A percentile compares a stretch with the other conserved stretches of the same genome.
These are phyloP conservation scores for Hozukius guyotensis DNA, from an alignment of 2,797 vertebrate species.

Conservation along the genomic window DNA sequence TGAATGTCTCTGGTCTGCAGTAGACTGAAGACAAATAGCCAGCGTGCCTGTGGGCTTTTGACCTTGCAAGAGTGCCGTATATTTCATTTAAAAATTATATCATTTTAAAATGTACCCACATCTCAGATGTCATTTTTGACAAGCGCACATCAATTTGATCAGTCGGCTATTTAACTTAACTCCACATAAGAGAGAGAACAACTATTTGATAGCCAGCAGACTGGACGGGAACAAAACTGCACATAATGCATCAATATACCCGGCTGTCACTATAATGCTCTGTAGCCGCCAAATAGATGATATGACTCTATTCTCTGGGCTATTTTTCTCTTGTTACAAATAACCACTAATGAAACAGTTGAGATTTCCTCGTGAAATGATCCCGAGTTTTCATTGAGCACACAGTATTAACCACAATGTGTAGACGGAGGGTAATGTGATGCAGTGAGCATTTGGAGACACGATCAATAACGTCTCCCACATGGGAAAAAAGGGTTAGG, in stretches of 20 bases:
- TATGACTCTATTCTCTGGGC: neutral
- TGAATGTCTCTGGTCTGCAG: neutral
- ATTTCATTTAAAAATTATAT: neutral
- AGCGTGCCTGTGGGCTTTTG: neutral
- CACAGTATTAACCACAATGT: neutral
- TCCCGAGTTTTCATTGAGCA: neutral
- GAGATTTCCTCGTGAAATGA: neutral
- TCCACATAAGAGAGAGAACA: neutral
- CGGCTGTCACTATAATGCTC: neutral
- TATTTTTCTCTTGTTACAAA: neutral
- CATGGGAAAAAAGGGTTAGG: neutral
- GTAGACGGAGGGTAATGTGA: slow-evolving; percentile 12
- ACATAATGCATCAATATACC: neutral
- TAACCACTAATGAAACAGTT: neutral
- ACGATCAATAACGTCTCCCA: slow-evolving; percentile 24
- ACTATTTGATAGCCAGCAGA: neutral
- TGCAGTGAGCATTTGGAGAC: slow-evolving; percentile 15
- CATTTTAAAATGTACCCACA: neutral
- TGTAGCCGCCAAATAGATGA: neutral
- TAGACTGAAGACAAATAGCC: neutral
- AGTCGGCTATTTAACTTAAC: neutral
- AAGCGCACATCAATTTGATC: neutral
- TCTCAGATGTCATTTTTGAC: slow-evolving; percentile 6
- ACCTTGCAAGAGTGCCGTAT: slow-evolving; percentile 9
- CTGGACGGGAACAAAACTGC: neutral